Percentiles rank a stretch among this genome's conserved stretches.
phyloP scores from a whole-genome alignment of 2,797 vertebrate species.

The Uromys caudimaculatus region DNA sequence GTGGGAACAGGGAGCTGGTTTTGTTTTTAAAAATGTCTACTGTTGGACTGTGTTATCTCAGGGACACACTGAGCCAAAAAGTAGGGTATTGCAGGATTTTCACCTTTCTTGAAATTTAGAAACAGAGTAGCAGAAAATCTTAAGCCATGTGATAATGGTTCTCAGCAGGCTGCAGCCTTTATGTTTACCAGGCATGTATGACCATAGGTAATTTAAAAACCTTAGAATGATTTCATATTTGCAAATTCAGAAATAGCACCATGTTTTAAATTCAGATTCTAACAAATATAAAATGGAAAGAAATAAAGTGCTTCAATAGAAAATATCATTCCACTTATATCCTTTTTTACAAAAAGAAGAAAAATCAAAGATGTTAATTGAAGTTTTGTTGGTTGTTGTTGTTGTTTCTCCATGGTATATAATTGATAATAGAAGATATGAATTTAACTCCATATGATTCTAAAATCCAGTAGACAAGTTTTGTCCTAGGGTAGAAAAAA shows the following conservation, averaged over 20 bases:
- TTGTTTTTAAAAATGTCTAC: not conserved
- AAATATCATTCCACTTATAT: not conserved
- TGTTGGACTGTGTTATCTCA: slow-evolving; percentile 36
- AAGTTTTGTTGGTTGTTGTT: not conserved
- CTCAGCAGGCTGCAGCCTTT: not conserved
- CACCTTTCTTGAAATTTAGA: slow-evolving; percentile 3
- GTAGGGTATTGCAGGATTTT: not conserved
- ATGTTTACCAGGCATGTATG: not conserved
- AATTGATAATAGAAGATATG: not conserved
- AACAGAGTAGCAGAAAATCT: not conserved
- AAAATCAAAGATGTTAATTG: not conserved
- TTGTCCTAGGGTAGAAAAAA: not conserved
- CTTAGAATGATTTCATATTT: not conserved
- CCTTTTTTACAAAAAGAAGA: not conserved
- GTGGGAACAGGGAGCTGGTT: slow-evolving; percentile 16
- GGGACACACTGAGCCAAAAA: slow-evolving; percentile 22
- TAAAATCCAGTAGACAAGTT: not conserved
- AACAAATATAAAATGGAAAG: not conserved
- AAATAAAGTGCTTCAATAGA: not conserved
- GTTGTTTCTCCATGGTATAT: not conserved
- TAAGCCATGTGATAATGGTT: not conserved
- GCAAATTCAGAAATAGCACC: not conserved
- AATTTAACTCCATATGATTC: not conserved
- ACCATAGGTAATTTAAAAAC: not conserved
- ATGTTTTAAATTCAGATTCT: not conserved